Evolutionary conservation across 2,113 vertebrate species (phyloP), one percentile per base, ranked within the genome.

Genomic region (Saguinus midas): DNA sequence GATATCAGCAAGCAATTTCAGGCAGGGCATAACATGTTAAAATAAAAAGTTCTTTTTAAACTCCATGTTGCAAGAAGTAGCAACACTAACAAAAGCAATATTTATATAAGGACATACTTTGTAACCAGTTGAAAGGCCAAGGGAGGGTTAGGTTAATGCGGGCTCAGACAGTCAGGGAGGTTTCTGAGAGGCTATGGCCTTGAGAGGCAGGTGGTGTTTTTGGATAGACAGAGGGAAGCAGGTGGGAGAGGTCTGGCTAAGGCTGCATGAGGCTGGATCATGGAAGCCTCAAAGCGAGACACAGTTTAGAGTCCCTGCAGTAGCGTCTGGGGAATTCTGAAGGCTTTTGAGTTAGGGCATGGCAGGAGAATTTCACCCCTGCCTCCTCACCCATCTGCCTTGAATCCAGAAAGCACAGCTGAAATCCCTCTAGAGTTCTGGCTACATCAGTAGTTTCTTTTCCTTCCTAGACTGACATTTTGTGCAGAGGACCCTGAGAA

Each of bases 401-500:
- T 18, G 35, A n/a, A 29, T 78, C 61, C 17, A 9, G 72, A 78
- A 78, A 23, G 58, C 58, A 32, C 75, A 0, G 0, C 29, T 85
- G 61, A 35, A 48, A 37, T 45, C 2, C 14, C 58, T 12, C 35
- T 12, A 86, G 78, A 96, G 58, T 64, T 96, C 23, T 11, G 43
- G 4, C 87, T 72, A 27, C 23, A 70, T 43, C 1, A 0, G 1
- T 32, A 32, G 37, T 78, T 91, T 97, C 80, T 95, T 92, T 43
- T 52, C 87, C 57, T 32, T 97, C n/a, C 40, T 97, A 99, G 99
- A 96, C 98, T 99, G 98, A 99, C 99, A 0, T 99, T 99, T 95
- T 99, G 99, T 94, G 98, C 98, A 14, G 98, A 99, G 97, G 99
- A 99, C 68, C 96, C 66, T 12, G 98, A 95, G 97, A 96, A 90